phyloP scores from a whole-genome alignment of 2,113 vertebrate genomes.

The Erinaceus europaeus region DNA sequence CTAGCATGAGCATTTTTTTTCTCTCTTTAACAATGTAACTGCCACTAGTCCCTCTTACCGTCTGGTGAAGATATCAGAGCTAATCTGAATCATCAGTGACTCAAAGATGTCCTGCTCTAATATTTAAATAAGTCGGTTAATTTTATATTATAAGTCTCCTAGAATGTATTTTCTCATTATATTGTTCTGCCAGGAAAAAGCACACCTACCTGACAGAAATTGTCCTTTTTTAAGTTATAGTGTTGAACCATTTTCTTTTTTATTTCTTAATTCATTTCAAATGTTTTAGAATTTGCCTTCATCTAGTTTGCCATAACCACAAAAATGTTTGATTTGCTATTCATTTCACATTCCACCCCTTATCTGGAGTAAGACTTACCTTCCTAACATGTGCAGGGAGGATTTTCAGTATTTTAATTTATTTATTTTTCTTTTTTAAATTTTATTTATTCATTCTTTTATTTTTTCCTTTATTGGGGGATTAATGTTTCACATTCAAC shows the following conservation, averaged over 20 bases:
- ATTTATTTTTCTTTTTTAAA: no score
- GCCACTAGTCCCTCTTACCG: constrained; percentile 17
- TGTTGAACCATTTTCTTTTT: constrained; percentile 36
- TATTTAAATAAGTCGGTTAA: constrained; percentile 5
- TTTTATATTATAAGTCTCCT: background rate
- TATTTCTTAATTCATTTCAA: constrained; percentile 28
- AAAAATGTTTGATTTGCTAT: constrained; percentile 8
- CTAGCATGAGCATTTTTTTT: constrained; percentile 36
- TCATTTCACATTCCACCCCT: background rate
- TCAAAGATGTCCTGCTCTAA: background rate
- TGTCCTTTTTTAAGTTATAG: background rate
- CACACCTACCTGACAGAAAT: background rate
- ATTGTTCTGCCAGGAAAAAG: background rate
- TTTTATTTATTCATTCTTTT: no score
- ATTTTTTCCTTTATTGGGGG: no score
- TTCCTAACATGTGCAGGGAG: background rate
- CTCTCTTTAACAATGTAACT: background rate
- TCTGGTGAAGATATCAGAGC: background rate
- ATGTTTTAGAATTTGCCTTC: background rate
- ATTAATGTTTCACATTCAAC: no score
- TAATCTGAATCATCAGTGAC: constrained; percentile 34
- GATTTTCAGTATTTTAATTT: background rate
- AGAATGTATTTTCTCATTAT: background rate
- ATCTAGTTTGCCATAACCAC: background rate
- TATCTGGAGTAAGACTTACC: background rate